phyloP scores from a whole-genome alignment of 1,140 invertebrate genomes.

The Pollicipes pollicipes region DNA sequence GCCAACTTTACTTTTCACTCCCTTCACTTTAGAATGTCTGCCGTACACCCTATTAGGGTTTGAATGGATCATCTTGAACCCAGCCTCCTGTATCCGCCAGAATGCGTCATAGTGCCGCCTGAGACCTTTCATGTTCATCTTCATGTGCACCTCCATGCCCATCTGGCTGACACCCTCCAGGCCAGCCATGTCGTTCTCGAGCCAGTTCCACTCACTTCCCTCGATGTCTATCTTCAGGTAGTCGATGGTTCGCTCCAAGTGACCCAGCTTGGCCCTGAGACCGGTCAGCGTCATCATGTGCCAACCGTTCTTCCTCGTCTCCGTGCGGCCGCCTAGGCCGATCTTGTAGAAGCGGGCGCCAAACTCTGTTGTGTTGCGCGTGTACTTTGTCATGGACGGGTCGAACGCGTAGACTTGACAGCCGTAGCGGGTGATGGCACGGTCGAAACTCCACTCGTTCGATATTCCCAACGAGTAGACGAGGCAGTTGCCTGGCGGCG shows the following conservation, averaged over 20 bases:
- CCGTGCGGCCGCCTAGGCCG: background rate
- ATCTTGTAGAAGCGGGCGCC: background rate
- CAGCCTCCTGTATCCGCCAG: background rate
- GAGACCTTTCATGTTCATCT: background rate
- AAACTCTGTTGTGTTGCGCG: background rate
- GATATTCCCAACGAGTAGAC: constrained; percentile 20
- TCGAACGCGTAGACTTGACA: constrained; percentile 18
- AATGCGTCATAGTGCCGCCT: background rate
- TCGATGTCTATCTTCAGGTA: constrained; percentile 1
- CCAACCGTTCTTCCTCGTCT: background rate
- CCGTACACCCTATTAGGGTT: background rate
- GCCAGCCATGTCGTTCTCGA: background rate
- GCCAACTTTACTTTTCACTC: background rate
- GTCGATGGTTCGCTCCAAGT: background rate
- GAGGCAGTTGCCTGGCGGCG: constrained; percentile 8
- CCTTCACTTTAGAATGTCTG: background rate
- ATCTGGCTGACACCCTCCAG: background rate
- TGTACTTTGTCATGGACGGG: background rate
- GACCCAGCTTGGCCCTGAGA: background rate
- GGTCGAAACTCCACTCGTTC: constrained; percentile 22
- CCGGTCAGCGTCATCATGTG: background rate
- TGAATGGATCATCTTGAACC: background rate
- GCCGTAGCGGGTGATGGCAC: constrained; percentile 15
- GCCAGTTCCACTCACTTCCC: background rate
- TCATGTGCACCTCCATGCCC: constrained; percentile 6